A percentile compares a stretch with the other conserved stretches of the same genome.
phyloP scores from a whole-genome alignment of 1,140 invertebrate species.

The Antheraea mylitta region DNA sequence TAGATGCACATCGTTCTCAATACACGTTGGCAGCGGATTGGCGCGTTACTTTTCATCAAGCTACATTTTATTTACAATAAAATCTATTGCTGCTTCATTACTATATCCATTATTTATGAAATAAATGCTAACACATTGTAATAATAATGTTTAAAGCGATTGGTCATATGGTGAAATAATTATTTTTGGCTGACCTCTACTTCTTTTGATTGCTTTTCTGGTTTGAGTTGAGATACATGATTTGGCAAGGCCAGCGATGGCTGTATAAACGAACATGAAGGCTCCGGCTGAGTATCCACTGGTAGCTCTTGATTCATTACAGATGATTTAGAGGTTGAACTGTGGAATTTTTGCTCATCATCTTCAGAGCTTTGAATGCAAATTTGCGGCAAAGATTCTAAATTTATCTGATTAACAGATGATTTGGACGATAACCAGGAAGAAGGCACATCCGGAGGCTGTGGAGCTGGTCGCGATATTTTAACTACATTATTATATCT shows the following conservation, averaged over 20 bases:
- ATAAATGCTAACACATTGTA: neutral
- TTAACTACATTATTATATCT: conserved; percentile 12
- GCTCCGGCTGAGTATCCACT: conserved; percentile 39
- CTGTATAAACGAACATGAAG: conserved; percentile 56
- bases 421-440: conserved; percentile 53
- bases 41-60: conserved; percentile 41
- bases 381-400: conserved; percentile 44
- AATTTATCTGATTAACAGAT: conserved; percentile 23
- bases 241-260: conserved; percentile 24
- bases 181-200: conserved; percentile 66
- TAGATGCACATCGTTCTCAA: conserved; percentile 61
- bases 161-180: conserved; percentile 13
- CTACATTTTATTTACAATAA: conserved; percentile 14
- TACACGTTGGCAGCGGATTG: conserved; percentile 42
- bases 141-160: conserved; percentile 1
- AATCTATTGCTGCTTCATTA: neutral
- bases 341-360: conserved; percentile 30
- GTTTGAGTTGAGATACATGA: conserved; percentile 50
- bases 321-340: conserved; percentile 26
- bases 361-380: conserved; percentile 51
- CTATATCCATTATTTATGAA: neutral
- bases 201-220: conserved; percentile 63
- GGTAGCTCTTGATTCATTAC: conserved; percentile 22
- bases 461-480: conserved; percentile 31
- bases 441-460: conserved; percentile 60